phyloP scores from a whole-genome alignment of 2,888 invertebrate species.

The Eledone cirrhosa region DNA sequence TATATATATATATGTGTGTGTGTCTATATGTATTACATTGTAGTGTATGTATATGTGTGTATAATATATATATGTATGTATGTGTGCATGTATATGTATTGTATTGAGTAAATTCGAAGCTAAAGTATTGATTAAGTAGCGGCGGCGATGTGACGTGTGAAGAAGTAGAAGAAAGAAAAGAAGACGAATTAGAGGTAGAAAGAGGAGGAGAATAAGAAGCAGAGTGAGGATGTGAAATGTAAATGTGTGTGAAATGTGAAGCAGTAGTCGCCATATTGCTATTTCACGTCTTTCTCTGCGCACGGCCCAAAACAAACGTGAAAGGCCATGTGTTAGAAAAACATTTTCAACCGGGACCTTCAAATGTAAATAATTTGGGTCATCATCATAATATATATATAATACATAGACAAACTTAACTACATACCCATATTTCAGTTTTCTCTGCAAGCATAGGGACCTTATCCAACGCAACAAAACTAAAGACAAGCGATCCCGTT shows the following conservation, averaged over 20 bases:
- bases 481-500: no score
- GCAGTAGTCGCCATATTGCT: conserved; percentile 20
- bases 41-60: no score
- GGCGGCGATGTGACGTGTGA: not conserved
- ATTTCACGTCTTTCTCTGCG: conserved; percentile 25
- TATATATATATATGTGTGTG: no score
- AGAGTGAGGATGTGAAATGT: not conserved
- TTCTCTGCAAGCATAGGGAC: no score
- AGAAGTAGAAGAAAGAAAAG: not conserved
- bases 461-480: no score
- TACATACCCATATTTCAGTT: no score
- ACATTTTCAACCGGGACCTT: conserved; percentile 27
- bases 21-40: no score
- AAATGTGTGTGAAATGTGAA: conserved; percentile 1
- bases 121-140: not conserved
- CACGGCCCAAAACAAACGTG: conserved; percentile 27
- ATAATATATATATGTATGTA: no score
- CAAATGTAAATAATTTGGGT: conserved; percentile 14
- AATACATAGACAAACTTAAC: no score
- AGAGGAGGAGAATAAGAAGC: not conserved
- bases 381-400: no score
- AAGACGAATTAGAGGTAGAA: not conserved
- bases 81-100: no score
- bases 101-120: no score
- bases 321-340: conserved; percentile 23